Evolutionary conservation across 2,797 vertebrate genomes (phyloP).

Genomic region (Oryzias dopingdopingensis): DNA sequence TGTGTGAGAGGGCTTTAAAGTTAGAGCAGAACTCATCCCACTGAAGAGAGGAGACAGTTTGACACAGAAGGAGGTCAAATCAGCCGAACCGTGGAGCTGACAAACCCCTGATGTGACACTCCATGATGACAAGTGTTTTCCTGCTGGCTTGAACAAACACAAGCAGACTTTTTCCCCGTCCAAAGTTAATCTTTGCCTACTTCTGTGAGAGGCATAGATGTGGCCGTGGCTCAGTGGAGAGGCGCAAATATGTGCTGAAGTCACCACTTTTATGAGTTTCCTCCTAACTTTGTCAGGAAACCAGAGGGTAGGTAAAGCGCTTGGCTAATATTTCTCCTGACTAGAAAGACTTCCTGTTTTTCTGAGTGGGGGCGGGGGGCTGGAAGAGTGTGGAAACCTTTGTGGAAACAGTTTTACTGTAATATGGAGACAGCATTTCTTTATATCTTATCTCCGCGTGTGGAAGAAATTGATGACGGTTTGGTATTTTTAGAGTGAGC

Average conservation of each 20-base stretch:
- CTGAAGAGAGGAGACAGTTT: neutral
- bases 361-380: neutral
- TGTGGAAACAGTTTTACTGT: constrained; percentile 16
- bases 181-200: constrained; percentile 37
- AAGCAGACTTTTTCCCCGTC: constrained; percentile 32
- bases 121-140: constrained; percentile 44
- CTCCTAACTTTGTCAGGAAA: constrained; percentile 86
- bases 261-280: constrained; percentile 79
- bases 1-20: neutral
- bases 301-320: constrained; percentile 79
- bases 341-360: constrained; percentile 78
- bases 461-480: constrained; percentile 1
- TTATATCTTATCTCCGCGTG: neutral
- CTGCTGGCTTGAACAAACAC: constrained; percentile 67
- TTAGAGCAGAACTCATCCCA: constrained; percentile 1
- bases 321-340: constrained; percentile 69
- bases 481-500: constrained; percentile 23
- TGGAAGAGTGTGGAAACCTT: constrained; percentile 31
- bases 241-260: constrained; percentile 76
- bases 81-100: neutral
- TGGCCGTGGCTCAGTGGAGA: constrained; percentile 59
- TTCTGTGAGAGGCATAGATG: constrained; percentile 47
- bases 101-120: constrained; percentile 11
- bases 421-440: neutral
- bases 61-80: constrained; percentile 1